Conservation (phyloP, 2,888 invertebrate species). For the Amaurobius ferox region DNA sequence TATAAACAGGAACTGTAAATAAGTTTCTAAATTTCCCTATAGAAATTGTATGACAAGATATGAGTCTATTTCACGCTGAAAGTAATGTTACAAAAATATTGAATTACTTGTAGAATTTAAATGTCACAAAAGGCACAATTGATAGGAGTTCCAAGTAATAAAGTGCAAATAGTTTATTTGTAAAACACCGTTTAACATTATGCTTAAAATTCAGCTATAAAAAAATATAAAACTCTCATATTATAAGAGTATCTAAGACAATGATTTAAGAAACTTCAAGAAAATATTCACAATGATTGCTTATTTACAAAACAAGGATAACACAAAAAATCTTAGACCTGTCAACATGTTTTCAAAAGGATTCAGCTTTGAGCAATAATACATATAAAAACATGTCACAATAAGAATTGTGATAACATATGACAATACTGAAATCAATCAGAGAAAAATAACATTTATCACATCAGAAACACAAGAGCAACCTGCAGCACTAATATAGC, state of each 20-base stretch:
- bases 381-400: constrained; percentile 26
- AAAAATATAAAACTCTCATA: not conserved
- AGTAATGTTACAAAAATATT: not conserved
- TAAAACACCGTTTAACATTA: not conserved
- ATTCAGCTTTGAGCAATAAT: constrained; percentile 58
- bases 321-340: constrained; percentile 25
- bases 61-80: constrained; percentile 26
- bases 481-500: constrained; percentile 70
- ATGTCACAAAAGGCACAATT: not conserved
- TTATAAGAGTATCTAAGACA: not conserved
- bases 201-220: constrained; percentile 13
- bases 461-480: constrained; percentile 52
- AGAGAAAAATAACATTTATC: constrained; percentile 50
- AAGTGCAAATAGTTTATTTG: not conserved
- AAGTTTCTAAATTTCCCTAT: constrained; percentile 43
- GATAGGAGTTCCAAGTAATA: too few species aligned
- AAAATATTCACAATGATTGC: constrained; percentile 7
- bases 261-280: constrained; percentile 14
- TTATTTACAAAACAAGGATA: constrained; percentile 28
- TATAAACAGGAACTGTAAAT: constrained; percentile 69
- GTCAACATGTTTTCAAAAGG: constrained; percentile 19
- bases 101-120: not conserved
- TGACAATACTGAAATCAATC: constrained; percentile 36
- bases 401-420: constrained; percentile 21
- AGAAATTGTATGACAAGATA: constrained; percentile 43